Conservation (phyloP, 2,113 vertebrate genomes). For the Notechis scutatus region DNA sequence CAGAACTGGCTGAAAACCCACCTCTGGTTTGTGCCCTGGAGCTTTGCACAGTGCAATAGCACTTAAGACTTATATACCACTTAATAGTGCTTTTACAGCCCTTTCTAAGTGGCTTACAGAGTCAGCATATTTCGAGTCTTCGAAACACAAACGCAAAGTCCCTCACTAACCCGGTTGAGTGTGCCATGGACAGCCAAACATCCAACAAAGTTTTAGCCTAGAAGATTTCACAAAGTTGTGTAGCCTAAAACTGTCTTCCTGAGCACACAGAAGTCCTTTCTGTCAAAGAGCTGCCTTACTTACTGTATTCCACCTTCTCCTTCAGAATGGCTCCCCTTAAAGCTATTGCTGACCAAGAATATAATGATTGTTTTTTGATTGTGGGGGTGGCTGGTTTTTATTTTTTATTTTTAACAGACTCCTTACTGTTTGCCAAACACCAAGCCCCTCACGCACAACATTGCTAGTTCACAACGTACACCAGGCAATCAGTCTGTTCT, state of each 20-base stretch:
- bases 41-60: background rate
- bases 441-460: slow-evolving; percentile 18
- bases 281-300: background rate
- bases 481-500: slow-evolving; percentile 16
- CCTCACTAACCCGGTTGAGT: background rate
- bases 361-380: background rate
- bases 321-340: background rate
- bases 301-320: background rate
- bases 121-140: background rate
- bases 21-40: background rate
- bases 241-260: background rate
- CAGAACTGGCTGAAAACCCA: too few species aligned
- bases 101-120: too few species aligned
- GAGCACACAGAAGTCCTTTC: background rate
- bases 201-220: background rate
- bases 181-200: background rate
- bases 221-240: background rate
- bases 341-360: background rate
- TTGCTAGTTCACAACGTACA: background rate
- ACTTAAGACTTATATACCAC: background rate
- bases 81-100: too few species aligned
- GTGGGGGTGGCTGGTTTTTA: background rate
- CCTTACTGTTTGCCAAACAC: slow-evolving; percentile 1
- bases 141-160: background rate
- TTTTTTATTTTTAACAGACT: background rate